Evolutionary conservation across 2,888 invertebrate genomes (phyloP).

Genomic region (Mimumesa dahlbomi): DNA sequence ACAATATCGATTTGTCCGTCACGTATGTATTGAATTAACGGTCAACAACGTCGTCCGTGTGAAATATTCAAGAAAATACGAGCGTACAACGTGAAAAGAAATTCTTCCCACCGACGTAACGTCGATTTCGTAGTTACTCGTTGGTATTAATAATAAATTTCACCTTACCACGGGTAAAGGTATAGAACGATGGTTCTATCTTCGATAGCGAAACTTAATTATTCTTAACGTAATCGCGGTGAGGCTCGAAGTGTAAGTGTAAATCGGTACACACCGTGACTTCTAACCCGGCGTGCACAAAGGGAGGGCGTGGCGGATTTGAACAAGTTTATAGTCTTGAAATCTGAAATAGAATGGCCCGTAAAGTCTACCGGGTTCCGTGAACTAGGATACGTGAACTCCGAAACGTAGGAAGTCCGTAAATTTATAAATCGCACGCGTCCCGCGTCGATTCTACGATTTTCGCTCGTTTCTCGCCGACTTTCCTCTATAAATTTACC

Average conservation of each 20-base stretch:
- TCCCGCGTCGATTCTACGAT: no score
- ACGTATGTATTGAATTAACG: not conserved
- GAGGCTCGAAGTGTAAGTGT: no score
- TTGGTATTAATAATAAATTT: no score
- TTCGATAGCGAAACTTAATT: no score
- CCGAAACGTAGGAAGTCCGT: conserved; percentile 14
- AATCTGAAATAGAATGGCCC: conserved; percentile 50
- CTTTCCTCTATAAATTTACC: not conserved
- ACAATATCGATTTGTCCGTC: not conserved
- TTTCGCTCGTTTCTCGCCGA: no score
- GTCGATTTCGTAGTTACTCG: not conserved
- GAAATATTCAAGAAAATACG: not conserved
- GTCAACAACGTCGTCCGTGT: not conserved
- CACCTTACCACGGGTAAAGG: no score
- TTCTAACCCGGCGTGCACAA: conserved; percentile 38
- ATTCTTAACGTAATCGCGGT: no score
- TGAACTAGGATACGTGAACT: conserved; percentile 29
- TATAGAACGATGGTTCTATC: no score
- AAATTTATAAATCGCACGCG: no score
- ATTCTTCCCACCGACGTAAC: not conserved
- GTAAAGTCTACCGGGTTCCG: conserved; percentile 25
- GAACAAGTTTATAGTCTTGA: conserved; percentile 41
- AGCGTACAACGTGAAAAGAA: not conserved
- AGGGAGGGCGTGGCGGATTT: conserved; percentile 52
- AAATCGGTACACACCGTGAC: conserved; percentile 34